A percentile compares a stretch with the other conserved stretches of the same genome.
Evolutionary conservation across 2,113 vertebrate genomes (phyloP).

Genomic region (Sterrhoptilus dennistouni): DNA sequence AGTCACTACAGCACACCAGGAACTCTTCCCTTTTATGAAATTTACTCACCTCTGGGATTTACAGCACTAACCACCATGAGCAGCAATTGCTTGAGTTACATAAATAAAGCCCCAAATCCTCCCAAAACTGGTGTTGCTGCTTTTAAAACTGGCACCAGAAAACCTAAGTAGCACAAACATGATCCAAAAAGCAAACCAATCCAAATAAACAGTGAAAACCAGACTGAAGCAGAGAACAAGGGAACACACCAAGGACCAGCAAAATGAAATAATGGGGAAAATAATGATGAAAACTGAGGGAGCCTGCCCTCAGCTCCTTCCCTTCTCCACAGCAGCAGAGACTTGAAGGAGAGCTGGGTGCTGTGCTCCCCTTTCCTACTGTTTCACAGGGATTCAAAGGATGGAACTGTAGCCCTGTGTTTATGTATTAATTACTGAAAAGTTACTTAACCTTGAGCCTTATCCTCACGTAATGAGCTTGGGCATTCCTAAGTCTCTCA

Average conservation of each 20-base stretch:
- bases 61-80: background rate
- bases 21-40: background rate
- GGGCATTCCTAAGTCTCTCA: background rate
- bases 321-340: background rate
- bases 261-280: background rate
- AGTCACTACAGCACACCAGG: background rate
- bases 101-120: background rate
- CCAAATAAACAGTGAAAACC: background rate
- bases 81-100: background rate
- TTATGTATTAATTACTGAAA: background rate
- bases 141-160: slow-evolving; percentile 1
- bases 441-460: slow-evolving; percentile 13
- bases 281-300: background rate
- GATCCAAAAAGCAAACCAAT: background rate
- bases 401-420: background rate
- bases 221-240: background rate
- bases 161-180: background rate
- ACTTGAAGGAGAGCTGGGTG: background rate
- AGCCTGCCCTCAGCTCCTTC: background rate
- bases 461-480: background rate
- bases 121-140: background rate
- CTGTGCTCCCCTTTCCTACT: background rate
- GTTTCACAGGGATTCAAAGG: background rate
- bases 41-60: background rate
- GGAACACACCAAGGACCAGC: rapidly evolving